phyloP scores from a whole-genome alignment of 1,140 invertebrate species.

The Halyomorpha halys region DNA sequence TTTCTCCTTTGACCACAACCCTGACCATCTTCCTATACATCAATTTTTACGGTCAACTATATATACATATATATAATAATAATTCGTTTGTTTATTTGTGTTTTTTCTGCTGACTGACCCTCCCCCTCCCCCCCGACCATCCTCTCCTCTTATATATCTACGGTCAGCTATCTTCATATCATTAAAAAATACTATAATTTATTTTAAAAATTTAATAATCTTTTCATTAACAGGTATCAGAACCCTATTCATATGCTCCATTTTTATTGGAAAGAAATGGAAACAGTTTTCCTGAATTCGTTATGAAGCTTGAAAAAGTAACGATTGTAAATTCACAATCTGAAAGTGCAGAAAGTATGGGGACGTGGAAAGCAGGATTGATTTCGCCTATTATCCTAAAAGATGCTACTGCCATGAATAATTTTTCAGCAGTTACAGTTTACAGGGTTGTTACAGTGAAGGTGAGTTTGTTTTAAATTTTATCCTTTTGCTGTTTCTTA shows the following conservation, averaged over 20 bases:
- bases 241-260: conserved; percentile 53
- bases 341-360: conserved; percentile 47
- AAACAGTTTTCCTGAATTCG: conserved; percentile 59
- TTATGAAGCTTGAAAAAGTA: conserved; percentile 54
- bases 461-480: conserved; percentile 37
- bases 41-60: too few relatives aligned
- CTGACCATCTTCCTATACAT: too few relatives aligned
- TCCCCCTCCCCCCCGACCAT: too few relatives aligned
- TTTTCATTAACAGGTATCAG: conserved; percentile 41
- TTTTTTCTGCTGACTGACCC: too few relatives aligned
- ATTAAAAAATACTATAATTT: too few relatives aligned
- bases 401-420: conserved; percentile 52
- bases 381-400: conserved; percentile 48
- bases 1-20: too few relatives aligned
- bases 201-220: background rate
- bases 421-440: conserved; percentile 65
- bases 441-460: conserved; percentile 69
- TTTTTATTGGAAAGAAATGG: conserved; percentile 52
- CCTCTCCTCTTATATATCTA: too few relatives aligned
- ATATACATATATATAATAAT: too few relatives aligned
- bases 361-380: conserved; percentile 57
- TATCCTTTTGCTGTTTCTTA: too few relatives aligned
- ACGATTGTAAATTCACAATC: conserved; percentile 40
- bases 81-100: too few relatives aligned
- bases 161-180: too few relatives aligned